Conservation (phyloP, 2,797 vertebrate genomes). For the Lates japonicus region DNA sequence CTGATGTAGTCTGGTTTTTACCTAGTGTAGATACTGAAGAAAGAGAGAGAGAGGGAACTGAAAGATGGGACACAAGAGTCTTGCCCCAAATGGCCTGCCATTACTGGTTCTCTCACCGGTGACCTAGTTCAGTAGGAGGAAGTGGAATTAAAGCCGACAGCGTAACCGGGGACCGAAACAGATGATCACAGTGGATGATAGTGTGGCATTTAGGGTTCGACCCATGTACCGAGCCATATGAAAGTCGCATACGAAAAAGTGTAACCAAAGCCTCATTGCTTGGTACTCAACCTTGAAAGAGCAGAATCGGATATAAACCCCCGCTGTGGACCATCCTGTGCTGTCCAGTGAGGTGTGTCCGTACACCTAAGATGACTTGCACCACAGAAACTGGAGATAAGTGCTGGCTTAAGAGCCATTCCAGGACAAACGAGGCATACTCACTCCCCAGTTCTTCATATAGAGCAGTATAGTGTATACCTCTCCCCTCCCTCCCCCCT, state of each 20-base stretch:
- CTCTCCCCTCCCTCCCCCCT: background rate
- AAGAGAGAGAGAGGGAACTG: slow-evolving; percentile 3
- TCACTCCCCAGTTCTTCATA: slow-evolving; percentile 18
- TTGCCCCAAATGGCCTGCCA: slow-evolving; percentile 23
- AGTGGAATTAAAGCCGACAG: slow-evolving; percentile 47
- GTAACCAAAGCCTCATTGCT: slow-evolving; percentile 39
- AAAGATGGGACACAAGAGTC: slow-evolving; percentile 9
- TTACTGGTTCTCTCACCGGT: slow-evolving; percentile 37
- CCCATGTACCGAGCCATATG: slow-evolving; percentile 22
- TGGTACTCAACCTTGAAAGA: slow-evolving; percentile 43
- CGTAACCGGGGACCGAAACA: slow-evolving; percentile 14
- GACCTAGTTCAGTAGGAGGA: slow-evolving; percentile 48
- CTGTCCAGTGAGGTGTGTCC: slow-evolving; percentile 56
- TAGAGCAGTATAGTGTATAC: background rate
- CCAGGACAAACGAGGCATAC: slow-evolving; percentile 51
- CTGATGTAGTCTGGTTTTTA: slow-evolving; percentile 2
- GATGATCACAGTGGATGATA: slow-evolving; percentile 43
- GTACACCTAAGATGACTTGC: slow-evolving; percentile 44
- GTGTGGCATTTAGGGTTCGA: slow-evolving; percentile 49
- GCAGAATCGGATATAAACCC: slow-evolving; percentile 54
- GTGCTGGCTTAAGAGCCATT: slow-evolving; percentile 51
- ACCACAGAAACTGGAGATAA: slow-evolving; percentile 61
- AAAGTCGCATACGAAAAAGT: slow-evolving; percentile 31
- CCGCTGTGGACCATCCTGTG: slow-evolving; percentile 40
- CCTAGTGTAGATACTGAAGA: slow-evolving; percentile 1